Conservation (phyloP, 2,113 vertebrate species). For the Xiphorhynchus elegans region DNA sequence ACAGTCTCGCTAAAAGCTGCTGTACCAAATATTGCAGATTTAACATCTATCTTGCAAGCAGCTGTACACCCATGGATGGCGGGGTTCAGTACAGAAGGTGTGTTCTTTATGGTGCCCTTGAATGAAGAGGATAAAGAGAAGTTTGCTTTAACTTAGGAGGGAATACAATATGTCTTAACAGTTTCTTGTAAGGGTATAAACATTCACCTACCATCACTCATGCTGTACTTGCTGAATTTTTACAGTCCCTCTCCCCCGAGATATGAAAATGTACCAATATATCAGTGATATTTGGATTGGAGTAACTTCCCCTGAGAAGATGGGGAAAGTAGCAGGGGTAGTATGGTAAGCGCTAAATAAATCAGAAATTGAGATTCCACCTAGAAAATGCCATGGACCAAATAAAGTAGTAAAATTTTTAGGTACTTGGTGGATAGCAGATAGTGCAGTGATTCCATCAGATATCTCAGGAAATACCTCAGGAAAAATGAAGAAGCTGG, state of each 20-base stretch:
- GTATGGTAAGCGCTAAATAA: background rate
- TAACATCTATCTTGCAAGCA: background rate
- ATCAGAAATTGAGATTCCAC: background rate
- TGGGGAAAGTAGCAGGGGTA: background rate
- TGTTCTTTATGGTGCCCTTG: background rate
- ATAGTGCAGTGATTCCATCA: background rate
- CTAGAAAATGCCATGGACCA: background rate
- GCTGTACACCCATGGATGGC: background rate
- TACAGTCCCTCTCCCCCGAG: background rate
- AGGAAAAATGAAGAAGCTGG: background rate
- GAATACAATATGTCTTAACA: background rate
- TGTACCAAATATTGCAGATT: background rate
- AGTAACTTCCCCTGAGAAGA: background rate
- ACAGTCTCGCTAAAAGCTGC: background rate
- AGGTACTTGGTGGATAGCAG: background rate
- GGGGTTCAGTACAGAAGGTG: background rate
- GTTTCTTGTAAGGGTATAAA: background rate
- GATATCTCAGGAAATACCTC: background rate
- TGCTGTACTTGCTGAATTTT: background rate
- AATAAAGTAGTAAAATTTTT: background rate
- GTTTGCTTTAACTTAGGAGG: background rate
- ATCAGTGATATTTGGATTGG: background rate
- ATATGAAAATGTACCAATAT: background rate
- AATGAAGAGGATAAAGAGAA: background rate
- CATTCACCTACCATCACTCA: background rate